Evolutionary conservation across 2,888 invertebrate genomes (phyloP), one percentile per base, ranked within the genome.

Genomic region (Nesidiocoris tenuis): DNA sequence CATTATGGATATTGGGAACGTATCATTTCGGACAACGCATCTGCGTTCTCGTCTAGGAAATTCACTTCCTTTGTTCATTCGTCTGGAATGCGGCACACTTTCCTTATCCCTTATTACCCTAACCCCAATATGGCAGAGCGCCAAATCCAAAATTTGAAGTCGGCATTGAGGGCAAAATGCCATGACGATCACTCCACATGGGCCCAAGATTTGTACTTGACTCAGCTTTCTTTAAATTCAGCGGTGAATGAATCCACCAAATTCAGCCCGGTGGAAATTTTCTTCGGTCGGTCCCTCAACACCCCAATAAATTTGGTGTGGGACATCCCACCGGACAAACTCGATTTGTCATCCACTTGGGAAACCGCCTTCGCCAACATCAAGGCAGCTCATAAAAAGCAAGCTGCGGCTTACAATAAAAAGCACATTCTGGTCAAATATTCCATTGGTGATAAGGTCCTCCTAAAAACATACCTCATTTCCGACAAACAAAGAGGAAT

Each of bases 251-350:
- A 64, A 21, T 23, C 65, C 19, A 74, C 64, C 16, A 65, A 65
- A 23, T 74, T 61, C 54, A 74, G 61, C 18, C 74, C 74, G n/a
- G 57, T 23, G 18, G 56, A 74, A 25, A 1, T 74, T n/a, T 74
- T 74, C 22, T 57, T 74, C 5, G 74, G 74, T 2, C 22, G 74
- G 19, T 7, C 18, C 7, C 21, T 74, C 21, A 21, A 39, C 18
- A 74, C 74, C 21, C 74, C 74, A 2, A 12, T 74, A 3, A 65
- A 54, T 21, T n/a, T 74, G 3, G 23, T 57, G 7, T 74, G 64
- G 74, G 65, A 74, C 25, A 16, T 74, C 16, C 61, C 72, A 5
- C 16, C 18, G n/a, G 57, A 68, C n/a, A 1, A 68, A 3, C 56
- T 68, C 9, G 39, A 61, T 21, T 21, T 61, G 3, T 18, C 22